These are phyloP conservation scores for Coenonympha arcania DNA, from an alignment of 2,888 invertebrate species.

Conservation along the genomic window DNA sequence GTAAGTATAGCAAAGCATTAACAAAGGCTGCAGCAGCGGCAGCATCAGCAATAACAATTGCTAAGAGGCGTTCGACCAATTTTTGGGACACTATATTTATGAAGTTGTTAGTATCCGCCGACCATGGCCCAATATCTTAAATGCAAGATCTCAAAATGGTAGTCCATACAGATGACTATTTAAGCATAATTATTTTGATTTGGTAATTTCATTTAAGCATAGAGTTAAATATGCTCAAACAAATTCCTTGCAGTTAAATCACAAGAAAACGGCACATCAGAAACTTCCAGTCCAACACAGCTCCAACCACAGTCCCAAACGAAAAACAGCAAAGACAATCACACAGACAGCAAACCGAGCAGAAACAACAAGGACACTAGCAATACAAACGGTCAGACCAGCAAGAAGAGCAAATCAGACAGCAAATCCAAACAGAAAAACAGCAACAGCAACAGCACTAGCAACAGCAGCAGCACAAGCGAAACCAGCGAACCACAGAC, in stretches of 20 bases:
- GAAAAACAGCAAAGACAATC: slow-evolving; percentile 62
- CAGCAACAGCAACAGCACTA: no score
- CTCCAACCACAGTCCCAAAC: slow-evolving; percentile 58
- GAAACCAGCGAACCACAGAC: slow-evolving; percentile 48
- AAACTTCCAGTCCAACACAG: slow-evolving; percentile 66
- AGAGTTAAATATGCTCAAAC: not conserved
- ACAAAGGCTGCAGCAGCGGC: not conserved
- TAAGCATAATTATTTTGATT: no score
- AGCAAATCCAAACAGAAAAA: slow-evolving; percentile 64
- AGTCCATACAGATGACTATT: no score
- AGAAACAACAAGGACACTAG: slow-evolving; percentile 60
- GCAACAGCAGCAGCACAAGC: slow-evolving; percentile 53
- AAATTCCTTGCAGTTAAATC: slow-evolving; percentile 52
- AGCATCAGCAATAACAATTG: no score
- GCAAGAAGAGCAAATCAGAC: slow-evolving; percentile 62
- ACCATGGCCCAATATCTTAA: no score
- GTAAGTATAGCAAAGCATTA: not conserved
- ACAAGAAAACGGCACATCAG: slow-evolving; percentile 72
- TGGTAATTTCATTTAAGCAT: not conserved
- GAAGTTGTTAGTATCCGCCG: no score
- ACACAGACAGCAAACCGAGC: slow-evolving; percentile 55
- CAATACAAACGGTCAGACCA: slow-evolving; percentile 63
- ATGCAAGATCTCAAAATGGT: no score
- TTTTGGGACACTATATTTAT: no score
- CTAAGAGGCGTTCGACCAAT: no score